Percentiles rank a stretch among this genome's conserved stretches.
These are phyloP conservation scores for Virgularia gustaviana DNA, from an alignment of 92 coral and sea anemone genomes.

Conservation along the genomic window DNA sequence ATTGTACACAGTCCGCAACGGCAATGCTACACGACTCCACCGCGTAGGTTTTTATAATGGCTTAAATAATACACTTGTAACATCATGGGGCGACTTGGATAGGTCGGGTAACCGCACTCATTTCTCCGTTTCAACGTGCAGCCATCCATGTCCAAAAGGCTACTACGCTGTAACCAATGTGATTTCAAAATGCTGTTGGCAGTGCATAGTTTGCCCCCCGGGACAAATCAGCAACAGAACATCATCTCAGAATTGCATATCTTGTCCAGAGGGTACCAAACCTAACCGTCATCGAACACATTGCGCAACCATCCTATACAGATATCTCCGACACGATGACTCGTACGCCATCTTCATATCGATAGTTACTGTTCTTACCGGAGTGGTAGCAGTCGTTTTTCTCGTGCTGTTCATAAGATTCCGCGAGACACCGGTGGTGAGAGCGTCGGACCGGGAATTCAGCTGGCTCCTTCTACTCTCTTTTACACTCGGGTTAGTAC, in stretches of 20 bases:
- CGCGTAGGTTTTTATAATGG: constrained; percentile 18
- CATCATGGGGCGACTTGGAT: background rate
- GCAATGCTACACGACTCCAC: background rate
- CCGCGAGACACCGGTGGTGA: constrained; percentile 68
- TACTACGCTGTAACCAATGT: constrained; percentile 37
- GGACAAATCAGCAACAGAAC: constrained; percentile 54
- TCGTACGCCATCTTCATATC: constrained; percentile 60
- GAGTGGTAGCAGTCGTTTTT: constrained; percentile 42
- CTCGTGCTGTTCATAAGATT: constrained; percentile 52
- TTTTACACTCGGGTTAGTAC: constrained; percentile 55
- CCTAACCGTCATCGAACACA: constrained; percentile 50
- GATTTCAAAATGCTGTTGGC: constrained; percentile 67
- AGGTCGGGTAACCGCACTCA: constrained; percentile 25
- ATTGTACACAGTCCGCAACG: background rate
- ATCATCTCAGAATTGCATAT: constrained; percentile 52
- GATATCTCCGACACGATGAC: constrained; percentile 51
- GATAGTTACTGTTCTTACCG: constrained; percentile 42
- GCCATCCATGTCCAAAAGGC: constrained; percentile 64
- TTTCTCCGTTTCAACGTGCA: constrained; percentile 52
- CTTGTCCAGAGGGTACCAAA: constrained; percentile 46
- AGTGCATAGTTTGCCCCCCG: constrained; percentile 54
- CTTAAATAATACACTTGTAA: background rate
- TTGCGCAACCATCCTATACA: constrained; percentile 58
- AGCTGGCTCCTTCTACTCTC: constrained; percentile 60
- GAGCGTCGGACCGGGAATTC: constrained; percentile 71